Conservation (phyloP, 1,140 invertebrate species). For the Cydia splendana region DNA sequence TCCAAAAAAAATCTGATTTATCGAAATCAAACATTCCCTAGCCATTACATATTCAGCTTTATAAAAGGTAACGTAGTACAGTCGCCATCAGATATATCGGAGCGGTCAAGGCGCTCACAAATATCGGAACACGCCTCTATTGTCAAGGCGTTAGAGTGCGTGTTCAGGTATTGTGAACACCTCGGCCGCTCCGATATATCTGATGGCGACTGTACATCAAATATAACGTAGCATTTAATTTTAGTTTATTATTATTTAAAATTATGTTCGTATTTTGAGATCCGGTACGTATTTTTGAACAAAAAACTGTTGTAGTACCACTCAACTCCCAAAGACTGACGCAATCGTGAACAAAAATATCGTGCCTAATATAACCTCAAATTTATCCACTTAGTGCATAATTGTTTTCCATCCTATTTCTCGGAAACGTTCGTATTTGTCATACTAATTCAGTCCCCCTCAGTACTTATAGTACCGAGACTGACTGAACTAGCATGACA, state of each 20-base stretch:
- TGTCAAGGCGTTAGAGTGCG: too few relatives aligned
- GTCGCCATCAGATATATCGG: too few relatives aligned
- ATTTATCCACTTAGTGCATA: not conserved
- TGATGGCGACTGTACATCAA: slow-evolving; percentile 35
- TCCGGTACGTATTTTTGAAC: not conserved
- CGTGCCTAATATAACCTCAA: slow-evolving; percentile 3
- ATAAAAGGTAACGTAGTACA: slow-evolving; percentile 26
- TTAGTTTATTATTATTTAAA: slow-evolving; percentile 48
- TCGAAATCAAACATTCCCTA: slow-evolving; percentile 38
- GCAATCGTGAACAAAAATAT: slow-evolving; percentile 32
- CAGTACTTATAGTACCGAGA: too few relatives aligned
- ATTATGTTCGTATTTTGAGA: not conserved
- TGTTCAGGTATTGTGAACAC: too few relatives aligned
- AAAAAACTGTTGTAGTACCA: slow-evolving; percentile 39
- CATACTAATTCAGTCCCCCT: too few relatives aligned
- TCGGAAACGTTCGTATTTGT: too few relatives aligned
- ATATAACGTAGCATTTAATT: slow-evolving; percentile 44
- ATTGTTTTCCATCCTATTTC: too few relatives aligned
- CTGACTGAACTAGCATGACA: too few relatives aligned
- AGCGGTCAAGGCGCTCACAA: too few relatives aligned
- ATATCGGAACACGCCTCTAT: too few relatives aligned
- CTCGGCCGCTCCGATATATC: too few relatives aligned
- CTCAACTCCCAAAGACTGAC: slow-evolving; percentile 68
- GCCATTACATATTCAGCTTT: slow-evolving; percentile 13
- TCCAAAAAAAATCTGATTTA: slow-evolving; percentile 4